Evolutionary conservation across 2,888 invertebrate species (phyloP).

Genomic region (Amiota communis): DNA sequence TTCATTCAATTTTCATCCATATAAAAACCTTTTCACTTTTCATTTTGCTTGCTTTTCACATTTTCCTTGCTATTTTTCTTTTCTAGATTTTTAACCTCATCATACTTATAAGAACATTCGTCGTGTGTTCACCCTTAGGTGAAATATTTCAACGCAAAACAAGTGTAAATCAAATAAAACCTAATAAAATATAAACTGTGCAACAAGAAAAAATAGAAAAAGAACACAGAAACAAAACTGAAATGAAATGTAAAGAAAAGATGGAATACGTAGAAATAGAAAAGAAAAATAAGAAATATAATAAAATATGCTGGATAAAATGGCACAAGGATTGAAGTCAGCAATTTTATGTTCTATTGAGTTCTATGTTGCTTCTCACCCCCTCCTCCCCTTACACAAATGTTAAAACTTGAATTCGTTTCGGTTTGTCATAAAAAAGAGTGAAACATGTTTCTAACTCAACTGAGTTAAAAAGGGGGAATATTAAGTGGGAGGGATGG

Average conservation of each 20-base stretch:
- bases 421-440: constrained; percentile 45
- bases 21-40: background rate
- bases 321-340: constrained; percentile 66
- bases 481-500: constrained; percentile 23
- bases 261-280: constrained; percentile 29
- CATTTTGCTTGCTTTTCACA: background rate
- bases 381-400: constrained; percentile 7
- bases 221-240: constrained; percentile 36
- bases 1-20: background rate
- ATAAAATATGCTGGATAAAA: constrained; percentile 43
- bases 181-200: constrained; percentile 59
- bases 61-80: no score
- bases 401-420: constrained; percentile 40
- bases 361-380: constrained; percentile 38
- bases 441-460: constrained; percentile 25
- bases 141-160: constrained; percentile 59
- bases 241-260: no score
- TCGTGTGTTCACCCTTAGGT: constrained; percentile 39
- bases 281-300: constrained; percentile 44
- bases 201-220: constrained; percentile 19
- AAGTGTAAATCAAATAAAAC: constrained; percentile 66
- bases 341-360: constrained; percentile 65
- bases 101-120: background rate
- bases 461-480: background rate
- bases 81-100: background rate